Evolutionary conservation across 1,140 invertebrate genomes (phyloP).

Genomic region (Hylaeus anthracinus): DNA sequence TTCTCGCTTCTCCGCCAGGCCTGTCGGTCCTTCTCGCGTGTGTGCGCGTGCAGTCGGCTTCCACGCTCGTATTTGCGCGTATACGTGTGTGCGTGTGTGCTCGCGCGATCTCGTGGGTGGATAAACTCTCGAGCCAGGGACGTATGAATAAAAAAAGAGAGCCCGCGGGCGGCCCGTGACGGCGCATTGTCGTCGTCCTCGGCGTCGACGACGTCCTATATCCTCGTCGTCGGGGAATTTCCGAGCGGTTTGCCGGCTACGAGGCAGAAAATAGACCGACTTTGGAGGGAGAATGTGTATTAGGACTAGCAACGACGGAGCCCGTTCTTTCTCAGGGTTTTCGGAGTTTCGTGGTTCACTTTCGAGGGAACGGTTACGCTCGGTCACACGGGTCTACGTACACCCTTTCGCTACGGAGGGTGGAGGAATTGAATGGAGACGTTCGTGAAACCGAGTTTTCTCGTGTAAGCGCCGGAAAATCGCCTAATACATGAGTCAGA

Average conservation of each 20-base stretch:
- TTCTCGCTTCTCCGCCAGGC: constrained; percentile 44
- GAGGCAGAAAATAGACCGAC: constrained; percentile 30
- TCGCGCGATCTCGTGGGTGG: constrained; percentile 7
- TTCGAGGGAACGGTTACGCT: too few relatives aligned
- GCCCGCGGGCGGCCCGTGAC: constrained; percentile 59
- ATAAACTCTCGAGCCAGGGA: constrained; percentile 64
- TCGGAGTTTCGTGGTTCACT: not conserved
- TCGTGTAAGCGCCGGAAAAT: too few relatives aligned
- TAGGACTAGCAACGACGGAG: not conserved
- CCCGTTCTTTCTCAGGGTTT: not conserved
- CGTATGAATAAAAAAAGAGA: constrained; percentile 72
- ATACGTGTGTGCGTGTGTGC: too few relatives aligned
- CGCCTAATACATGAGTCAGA: too few relatives aligned
- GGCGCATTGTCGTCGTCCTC: constrained; percentile 64
- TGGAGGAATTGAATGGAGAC: too few relatives aligned
- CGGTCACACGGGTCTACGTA: too few relatives aligned
- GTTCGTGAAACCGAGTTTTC: too few relatives aligned
- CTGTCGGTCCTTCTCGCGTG: not conserved
- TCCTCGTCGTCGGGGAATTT: constrained; percentile 44
- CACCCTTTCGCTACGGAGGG: too few relatives aligned
- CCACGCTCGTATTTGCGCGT: too few relatives aligned
- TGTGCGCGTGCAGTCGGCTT: not conserved
- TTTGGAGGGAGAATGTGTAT: not conserved
- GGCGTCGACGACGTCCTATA: constrained; percentile 6
- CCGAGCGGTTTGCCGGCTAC: constrained; percentile 11